phyloP scores from a whole-genome alignment of 2,797 vertebrate species.

The Karalla daura region DNA sequence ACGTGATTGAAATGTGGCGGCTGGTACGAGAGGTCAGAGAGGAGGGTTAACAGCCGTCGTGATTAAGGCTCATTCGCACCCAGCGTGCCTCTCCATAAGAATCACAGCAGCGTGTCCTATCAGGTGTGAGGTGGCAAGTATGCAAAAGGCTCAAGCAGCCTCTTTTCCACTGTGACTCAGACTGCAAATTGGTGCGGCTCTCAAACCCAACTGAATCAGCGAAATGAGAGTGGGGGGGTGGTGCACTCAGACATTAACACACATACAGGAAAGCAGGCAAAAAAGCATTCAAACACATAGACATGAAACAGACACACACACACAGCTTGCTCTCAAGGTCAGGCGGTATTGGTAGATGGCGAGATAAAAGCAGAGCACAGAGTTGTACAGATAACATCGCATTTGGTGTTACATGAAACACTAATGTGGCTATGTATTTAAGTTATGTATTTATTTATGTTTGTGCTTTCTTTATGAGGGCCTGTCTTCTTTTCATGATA shows the following conservation, averaged over 20 bases:
- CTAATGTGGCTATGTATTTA: constrained; percentile 43
- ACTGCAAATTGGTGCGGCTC: constrained; percentile 59
- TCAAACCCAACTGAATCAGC: constrained; percentile 45
- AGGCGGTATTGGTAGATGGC: constrained; percentile 52
- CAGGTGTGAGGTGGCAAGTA: constrained; percentile 46
- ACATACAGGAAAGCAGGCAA: constrained; percentile 20
- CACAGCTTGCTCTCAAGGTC: constrained; percentile 67
- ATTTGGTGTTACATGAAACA: constrained; percentile 37
- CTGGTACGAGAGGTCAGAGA: constrained; percentile 45
- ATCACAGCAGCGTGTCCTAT: constrained; percentile 35
- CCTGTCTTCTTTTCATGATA: constrained; percentile 74
- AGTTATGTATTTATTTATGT: constrained; percentile 69
- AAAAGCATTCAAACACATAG: constrained; percentile 2
- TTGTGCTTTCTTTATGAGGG: constrained; percentile 50
- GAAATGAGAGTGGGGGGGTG: constrained; percentile 20
- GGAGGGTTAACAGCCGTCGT: constrained; percentile 42
- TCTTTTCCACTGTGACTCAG: constrained; percentile 43
- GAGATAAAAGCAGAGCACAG: constrained; percentile 55
- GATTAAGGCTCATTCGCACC: constrained; percentile 56
- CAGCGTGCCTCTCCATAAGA: constrained; percentile 29
- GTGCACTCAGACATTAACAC: constrained; percentile 22
- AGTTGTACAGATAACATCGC: constrained; percentile 42
- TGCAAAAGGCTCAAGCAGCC: constrained; percentile 58
- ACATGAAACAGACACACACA: constrained; percentile 3
- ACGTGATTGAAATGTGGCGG: constrained; percentile 63